Percentiles rank a stretch among this genome's conserved stretches.
Conservation (phyloP, 2,888 invertebrate genomes). For the Hemaris fuciformis region DNA sequence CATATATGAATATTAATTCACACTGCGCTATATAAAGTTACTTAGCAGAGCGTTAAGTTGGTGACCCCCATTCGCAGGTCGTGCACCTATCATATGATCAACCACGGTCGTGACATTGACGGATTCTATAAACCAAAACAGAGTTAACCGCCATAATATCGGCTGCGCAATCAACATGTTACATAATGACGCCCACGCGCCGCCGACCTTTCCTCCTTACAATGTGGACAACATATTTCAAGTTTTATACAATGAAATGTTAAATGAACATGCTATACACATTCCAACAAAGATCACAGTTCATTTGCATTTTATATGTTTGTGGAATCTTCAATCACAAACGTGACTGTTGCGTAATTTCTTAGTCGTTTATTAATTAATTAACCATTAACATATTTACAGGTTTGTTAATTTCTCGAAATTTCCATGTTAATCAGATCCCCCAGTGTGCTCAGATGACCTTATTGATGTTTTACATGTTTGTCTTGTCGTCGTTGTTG, state of each 20-base stretch:
- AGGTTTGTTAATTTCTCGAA: background rate
- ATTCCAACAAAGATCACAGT: background rate
- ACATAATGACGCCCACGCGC: conserved; percentile 47
- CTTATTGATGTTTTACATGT: background rate
- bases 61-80: conserved; percentile 52
- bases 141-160: conserved; percentile 42
- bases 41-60: conserved; percentile 36
- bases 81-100: conserved; percentile 47
- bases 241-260: conserved; percentile 31
- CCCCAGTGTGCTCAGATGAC: background rate
- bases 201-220: conserved; percentile 48
- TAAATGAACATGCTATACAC: background rate
- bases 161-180: conserved; percentile 49
- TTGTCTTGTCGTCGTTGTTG: background rate
- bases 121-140: conserved; percentile 47
- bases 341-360: background rate
- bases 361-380: background rate
- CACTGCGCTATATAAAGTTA: conserved; percentile 26
- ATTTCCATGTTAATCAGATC: background rate
- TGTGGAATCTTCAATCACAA: background rate
- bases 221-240: conserved; percentile 32
- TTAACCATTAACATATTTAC: background rate
- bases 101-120: conserved; percentile 74
- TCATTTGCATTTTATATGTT: background rate
- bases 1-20: conserved; percentile 31